Conservation (phyloP, 2,888 invertebrate species). For the Euzophera pinguis region DNA sequence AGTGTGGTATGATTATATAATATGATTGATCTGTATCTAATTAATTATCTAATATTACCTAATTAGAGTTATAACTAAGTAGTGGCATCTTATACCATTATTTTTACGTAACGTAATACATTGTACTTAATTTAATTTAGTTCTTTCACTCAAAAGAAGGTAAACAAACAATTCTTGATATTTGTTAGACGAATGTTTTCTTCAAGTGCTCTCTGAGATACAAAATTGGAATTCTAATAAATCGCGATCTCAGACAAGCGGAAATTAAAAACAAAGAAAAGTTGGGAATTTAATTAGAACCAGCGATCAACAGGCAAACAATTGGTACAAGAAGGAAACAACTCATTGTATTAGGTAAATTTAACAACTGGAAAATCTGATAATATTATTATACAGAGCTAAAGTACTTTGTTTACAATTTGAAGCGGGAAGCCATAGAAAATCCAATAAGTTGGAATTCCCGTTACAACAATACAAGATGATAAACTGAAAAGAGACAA, state of each 20-base stretch:
- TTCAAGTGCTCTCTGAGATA: constrained; percentile 22
- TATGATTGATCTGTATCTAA: too few species aligned
- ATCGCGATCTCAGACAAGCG: constrained; percentile 31
- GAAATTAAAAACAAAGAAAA: constrained; percentile 41
- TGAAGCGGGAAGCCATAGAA: background rate
- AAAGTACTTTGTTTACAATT: background rate
- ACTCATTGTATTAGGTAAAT: background rate
- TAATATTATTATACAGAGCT: background rate
- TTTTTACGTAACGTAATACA: too few species aligned
- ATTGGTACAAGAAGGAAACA: background rate
- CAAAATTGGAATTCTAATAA: constrained; percentile 45
- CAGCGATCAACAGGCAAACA: background rate
- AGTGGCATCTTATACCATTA: too few species aligned
- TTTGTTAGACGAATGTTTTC: constrained; percentile 29
- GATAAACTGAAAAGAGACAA: constrained; percentile 20
- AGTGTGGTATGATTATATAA: too few species aligned
- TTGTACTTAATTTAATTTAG: background rate
- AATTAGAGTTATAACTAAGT: too few species aligned
- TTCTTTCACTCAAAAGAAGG: background rate
- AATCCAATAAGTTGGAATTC: constrained; percentile 15
- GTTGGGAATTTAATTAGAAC: constrained; percentile 3
- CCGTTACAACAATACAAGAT: constrained; percentile 17
- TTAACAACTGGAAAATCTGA: background rate
- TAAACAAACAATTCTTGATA: constrained; percentile 29
- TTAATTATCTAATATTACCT: too few species aligned